These are phyloP conservation scores for Lydus trimaculatus DNA, from an alignment of 2,888 invertebrate genomes.

Conservation along the genomic window DNA sequence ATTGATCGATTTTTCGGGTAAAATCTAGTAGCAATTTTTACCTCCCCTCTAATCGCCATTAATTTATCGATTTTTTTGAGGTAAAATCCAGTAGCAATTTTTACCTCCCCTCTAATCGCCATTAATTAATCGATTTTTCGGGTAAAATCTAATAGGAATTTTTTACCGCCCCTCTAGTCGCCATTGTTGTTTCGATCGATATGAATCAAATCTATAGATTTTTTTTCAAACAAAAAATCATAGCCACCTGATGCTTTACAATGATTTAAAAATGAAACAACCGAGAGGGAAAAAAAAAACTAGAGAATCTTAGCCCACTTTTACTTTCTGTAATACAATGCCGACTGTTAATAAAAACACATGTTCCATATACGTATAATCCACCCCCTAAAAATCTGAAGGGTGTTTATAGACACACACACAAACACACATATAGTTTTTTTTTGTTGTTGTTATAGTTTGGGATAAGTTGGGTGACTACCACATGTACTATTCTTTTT, in stretches of 20 bases:
- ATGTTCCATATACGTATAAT: conserved; percentile 43
- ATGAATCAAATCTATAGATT: not conserved
- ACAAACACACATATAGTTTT: not conserved
- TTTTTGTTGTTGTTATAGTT: not conserved
- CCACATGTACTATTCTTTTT: not conserved
- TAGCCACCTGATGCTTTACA: conserved; percentile 2
- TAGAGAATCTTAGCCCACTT: conserved; percentile 34
- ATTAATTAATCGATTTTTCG: not conserved
- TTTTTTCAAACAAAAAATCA: not conserved
- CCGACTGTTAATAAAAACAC: conserved; percentile 34
- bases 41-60: not conserved
- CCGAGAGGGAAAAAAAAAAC: not conserved
- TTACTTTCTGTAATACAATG: conserved; percentile 45
- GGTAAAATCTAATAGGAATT: too few relatives aligned
- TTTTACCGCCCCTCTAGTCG: not conserved
- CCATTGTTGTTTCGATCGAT: not conserved
- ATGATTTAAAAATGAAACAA: conserved; percentile 6
- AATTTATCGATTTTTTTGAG: too few relatives aligned
- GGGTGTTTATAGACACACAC: conserved; percentile 39
- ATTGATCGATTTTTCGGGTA: too few relatives aligned
- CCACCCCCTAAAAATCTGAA: conserved; percentile 44
- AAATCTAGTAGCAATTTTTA: too few relatives aligned
- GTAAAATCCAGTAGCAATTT: too few relatives aligned
- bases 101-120: not conserved
- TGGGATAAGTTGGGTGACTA: not conserved